phyloP scores from a whole-genome alignment of 2,797 vertebrate species.

The Enteromius mattozi region DNA sequence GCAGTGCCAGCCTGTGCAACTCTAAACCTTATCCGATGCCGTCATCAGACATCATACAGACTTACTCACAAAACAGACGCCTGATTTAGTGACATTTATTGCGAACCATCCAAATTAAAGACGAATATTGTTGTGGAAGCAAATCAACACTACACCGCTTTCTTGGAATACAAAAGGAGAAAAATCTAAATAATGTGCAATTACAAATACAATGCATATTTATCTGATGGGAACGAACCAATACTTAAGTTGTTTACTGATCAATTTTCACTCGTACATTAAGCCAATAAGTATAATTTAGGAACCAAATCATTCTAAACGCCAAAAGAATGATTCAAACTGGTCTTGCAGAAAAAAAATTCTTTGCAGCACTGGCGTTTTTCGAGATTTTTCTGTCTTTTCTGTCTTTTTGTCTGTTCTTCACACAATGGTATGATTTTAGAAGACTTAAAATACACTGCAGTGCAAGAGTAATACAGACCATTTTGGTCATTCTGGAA shows the following conservation, averaged over 20 bases:
- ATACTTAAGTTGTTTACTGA: not conserved
- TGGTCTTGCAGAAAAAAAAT: not conserved
- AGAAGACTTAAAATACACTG: not conserved
- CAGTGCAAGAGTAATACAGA: no score
- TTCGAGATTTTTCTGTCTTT: not conserved
- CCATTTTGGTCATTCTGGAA: not conserved
- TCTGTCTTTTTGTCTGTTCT: no score
- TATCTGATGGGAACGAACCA: not conserved
- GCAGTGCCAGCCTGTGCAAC: conserved; percentile 68
- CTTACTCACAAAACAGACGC: conserved; percentile 66
- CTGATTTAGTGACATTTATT: conserved; percentile 31
- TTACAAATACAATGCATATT: not conserved
- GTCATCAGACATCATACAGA: conserved; percentile 68
- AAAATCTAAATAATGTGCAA: not conserved
- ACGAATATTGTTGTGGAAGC: not conserved
- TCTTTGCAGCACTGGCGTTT: not conserved
- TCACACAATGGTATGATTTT: not conserved
- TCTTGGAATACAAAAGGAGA: not conserved
- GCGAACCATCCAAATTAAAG: not conserved
- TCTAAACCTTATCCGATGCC: conserved; percentile 68
- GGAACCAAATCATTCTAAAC: not conserved
- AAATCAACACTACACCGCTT: not conserved
- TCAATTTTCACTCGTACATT: not conserved
- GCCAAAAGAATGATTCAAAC: not conserved
- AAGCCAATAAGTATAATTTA: not conserved